These are phyloP conservation scores for Halisarca cf. caerulea DNA, from an alignment of 37 sponge, comb jelly and placozoan genomes.

Conservation along the genomic window DNA sequence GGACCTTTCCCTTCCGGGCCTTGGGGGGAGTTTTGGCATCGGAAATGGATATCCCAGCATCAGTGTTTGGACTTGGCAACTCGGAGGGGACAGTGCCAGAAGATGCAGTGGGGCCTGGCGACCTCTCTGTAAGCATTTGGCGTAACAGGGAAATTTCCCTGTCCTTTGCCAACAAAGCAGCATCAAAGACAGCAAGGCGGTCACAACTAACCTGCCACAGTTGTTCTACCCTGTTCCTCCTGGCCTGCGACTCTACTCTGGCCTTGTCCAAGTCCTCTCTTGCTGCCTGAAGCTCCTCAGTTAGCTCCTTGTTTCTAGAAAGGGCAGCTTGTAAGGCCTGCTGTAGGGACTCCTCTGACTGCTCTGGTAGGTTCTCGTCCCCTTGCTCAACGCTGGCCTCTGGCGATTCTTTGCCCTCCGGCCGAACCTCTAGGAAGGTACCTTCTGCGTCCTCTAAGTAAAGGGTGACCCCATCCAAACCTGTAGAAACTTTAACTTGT, in stretches of 20 bases:
- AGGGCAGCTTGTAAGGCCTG: neutral
- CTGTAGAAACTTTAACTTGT: conserved; percentile 1
- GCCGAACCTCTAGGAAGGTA: conserved; percentile 12
- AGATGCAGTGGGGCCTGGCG: neutral
- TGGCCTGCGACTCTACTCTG: neutral
- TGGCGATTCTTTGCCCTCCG: neutral
- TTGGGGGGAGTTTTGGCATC: neutral
- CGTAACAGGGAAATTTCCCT: neutral
- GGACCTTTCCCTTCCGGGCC: neutral
- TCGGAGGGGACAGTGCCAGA: neutral
- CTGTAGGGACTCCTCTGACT: neutral
- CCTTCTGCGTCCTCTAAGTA: conserved; percentile 25
- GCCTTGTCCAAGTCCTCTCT: neutral
- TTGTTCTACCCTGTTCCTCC: neutral
- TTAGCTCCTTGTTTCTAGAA: neutral
- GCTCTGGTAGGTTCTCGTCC: neutral
- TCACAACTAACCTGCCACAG: conserved; percentile 22
- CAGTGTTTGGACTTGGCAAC: neutral
- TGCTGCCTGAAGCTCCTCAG: neutral
- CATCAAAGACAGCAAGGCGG: neutral
- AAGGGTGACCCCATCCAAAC: neutral
- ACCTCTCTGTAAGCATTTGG: neutral
- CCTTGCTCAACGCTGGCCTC: neutral
- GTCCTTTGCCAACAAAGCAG: neutral
- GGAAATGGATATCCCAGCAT: neutral